Evolutionary conservation across 1,140 invertebrate species (phyloP), one percentile per base, ranked within the genome.

Genomic region (Drosophila triauraria): DNA sequence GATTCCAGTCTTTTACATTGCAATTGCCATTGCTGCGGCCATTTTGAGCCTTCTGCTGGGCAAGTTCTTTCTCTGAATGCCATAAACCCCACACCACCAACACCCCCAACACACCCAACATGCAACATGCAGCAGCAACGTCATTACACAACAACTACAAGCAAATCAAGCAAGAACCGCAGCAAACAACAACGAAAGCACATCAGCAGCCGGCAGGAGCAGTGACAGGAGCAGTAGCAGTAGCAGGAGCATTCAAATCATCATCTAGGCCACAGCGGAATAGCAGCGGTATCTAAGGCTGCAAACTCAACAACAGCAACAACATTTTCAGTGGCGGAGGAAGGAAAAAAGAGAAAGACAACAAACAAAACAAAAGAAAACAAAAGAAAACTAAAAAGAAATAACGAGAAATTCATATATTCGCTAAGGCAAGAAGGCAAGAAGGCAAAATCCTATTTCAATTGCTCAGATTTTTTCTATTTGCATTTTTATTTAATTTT

Each of bases 1-100:
- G 43, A 90, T 93, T 77, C 80, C 94, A 61, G 90, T 94, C 74
- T 93, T 94, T 62, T 94, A 94, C 93, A 88, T 95, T 48, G 93
- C 93, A 62, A 92, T 93, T 74, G 93, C 94, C 32, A 78, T 95
- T 72, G 93, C 91, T 76, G 94, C 94, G 92, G 94, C 94, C 30
- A 78, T 95, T 40, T 87, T 95, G 68, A 94, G 94, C 63, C 93
- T 95, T 75, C 93, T 95, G 76, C 93, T 95, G 80, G 94, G 94
- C 80, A 95, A 95, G 91, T 95, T 94, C 92, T 76, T 94, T 91
- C 94, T 95, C 93, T 94, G 94, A 94, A 94, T 91, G 77, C 75
- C 80, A 91, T 82, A 82, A 82, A 67, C 25, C 32, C 70, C 57
- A 54, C 46, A 81, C 32, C 53, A 67, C 50, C 56, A 70, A 38